Evolutionary conservation across 2,113 vertebrate species (phyloP).

Genomic region (Phalacrocorax pelagicus): DNA sequence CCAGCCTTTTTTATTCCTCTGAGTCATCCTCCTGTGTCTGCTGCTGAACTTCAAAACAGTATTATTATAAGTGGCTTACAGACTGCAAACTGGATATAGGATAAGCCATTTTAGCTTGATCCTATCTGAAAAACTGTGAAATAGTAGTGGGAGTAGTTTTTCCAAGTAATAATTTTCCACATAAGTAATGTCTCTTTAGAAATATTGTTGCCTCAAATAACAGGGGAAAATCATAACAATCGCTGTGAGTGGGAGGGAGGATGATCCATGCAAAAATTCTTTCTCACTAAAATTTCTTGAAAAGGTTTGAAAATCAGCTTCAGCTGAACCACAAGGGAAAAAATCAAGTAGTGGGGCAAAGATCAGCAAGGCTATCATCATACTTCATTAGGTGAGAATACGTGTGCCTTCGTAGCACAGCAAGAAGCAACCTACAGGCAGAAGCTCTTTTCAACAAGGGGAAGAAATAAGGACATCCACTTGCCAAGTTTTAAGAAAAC

Average conservation of each 20-base stretch:
- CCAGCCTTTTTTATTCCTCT: not conserved
- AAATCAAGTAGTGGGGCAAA: not conserved
- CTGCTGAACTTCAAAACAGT: conserved; percentile 13
- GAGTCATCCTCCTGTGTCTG: not conserved
- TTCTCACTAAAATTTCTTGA: not conserved
- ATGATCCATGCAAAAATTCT: conserved; percentile 1
- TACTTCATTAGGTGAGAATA: not conserved
- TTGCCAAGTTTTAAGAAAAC: not conserved
- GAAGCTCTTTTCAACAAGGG: not conserved
- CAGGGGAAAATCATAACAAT: not conserved
- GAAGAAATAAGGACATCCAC: not conserved
- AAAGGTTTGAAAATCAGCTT: not conserved
- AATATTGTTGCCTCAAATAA: not conserved
- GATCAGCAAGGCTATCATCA: not conserved
- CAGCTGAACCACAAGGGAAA: not conserved
- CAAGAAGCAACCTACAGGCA: not conserved
- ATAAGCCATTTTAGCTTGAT: not conserved
- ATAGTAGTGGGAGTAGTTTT: not conserved
- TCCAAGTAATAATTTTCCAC: not conserved
- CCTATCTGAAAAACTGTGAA: conserved; percentile 15
- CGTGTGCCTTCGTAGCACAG: accelerated
- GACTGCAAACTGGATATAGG: not conserved
- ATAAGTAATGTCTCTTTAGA: not conserved
- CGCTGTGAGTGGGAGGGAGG: not conserved
- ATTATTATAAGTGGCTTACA: conserved; percentile 9